Conservation (phyloP, 2,797 vertebrate species). For the Mormyrops attenuatus region DNA sequence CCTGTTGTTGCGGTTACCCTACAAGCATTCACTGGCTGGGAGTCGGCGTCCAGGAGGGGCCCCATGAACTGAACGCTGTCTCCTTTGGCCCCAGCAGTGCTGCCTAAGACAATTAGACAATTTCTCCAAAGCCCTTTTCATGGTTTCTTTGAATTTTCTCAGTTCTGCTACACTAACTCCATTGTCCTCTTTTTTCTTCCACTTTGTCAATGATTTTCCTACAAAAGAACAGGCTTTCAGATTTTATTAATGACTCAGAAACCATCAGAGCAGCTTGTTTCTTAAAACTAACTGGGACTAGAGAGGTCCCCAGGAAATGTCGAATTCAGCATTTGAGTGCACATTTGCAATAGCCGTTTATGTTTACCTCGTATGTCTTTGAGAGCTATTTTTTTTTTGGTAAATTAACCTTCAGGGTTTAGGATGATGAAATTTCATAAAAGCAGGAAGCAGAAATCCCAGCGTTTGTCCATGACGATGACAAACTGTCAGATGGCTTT, state of each 20-base stretch:
- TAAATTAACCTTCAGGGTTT: constrained; percentile 11
- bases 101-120: neutral
- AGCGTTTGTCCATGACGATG: neutral
- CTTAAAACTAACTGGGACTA: neutral
- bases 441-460: neutral
- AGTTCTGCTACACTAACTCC: neutral
- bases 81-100: neutral
- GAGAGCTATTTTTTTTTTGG: neutral
- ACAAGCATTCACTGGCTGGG: neutral
- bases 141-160: neutral
- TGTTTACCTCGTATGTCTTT: neutral
- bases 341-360: neutral
- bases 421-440: constrained; percentile 6
- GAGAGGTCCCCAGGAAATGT: neutral
- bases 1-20: neutral
- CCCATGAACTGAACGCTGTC: neutral
- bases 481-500: neutral
- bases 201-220: neutral
- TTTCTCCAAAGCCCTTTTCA: constrained; percentile 3
- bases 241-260: constrained; percentile 9
- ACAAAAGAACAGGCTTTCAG: neutral
- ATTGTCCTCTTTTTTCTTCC: neutral
- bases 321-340: neutral
- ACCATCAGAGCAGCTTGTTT: neutral
- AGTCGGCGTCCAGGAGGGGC: neutral